Evolutionary conservation across 2,797 vertebrate genomes (phyloP).

Genomic region (Trachurus trachurus): DNA sequence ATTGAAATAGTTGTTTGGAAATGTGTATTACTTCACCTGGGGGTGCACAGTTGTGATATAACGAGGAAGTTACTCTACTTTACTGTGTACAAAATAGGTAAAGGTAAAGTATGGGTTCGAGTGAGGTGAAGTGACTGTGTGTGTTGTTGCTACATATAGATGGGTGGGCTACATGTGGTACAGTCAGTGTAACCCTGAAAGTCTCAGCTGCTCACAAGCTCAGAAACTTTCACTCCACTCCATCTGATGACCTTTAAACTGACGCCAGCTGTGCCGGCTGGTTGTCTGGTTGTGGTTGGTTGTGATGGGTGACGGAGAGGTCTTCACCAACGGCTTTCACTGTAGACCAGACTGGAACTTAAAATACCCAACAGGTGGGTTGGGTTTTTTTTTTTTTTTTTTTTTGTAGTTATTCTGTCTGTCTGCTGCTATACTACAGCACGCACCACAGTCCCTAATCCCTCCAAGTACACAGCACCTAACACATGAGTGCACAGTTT

Average conservation of each 20-base stretch:
- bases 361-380: slow-evolving; percentile 40
- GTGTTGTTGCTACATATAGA: not conserved
- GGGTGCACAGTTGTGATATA: not conserved
- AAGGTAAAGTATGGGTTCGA: not conserved
- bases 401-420: not conserved
- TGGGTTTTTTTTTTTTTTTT: not conserved
- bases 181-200: not conserved
- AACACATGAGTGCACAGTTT: not conserved
- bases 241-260: slow-evolving; percentile 7
- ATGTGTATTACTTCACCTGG: too few relatives aligned
- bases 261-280: slow-evolving; percentile 26
- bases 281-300: slow-evolving; percentile 41
- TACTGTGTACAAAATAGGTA: not conserved
- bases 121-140: not conserved
- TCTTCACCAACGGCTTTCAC: slow-evolving; percentile 15
- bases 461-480: slow-evolving; percentile 29
- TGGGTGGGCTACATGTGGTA: not conserved
- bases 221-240: not conserved
- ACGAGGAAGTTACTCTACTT: not conserved
- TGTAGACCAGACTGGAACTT: not conserved
- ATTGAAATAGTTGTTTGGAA: not conserved
- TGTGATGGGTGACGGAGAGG: slow-evolving; percentile 11
- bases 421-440: slow-evolving; percentile 50
- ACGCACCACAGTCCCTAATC: slow-evolving; percentile 82
- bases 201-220: slow-evolving; percentile 10